A percentile compares a stretch with the other conserved stretches of the same genome.
Evolutionary conservation across 2,888 invertebrate genomes (phyloP).

Genomic region (Tanytarsus gracilentus): DNA sequence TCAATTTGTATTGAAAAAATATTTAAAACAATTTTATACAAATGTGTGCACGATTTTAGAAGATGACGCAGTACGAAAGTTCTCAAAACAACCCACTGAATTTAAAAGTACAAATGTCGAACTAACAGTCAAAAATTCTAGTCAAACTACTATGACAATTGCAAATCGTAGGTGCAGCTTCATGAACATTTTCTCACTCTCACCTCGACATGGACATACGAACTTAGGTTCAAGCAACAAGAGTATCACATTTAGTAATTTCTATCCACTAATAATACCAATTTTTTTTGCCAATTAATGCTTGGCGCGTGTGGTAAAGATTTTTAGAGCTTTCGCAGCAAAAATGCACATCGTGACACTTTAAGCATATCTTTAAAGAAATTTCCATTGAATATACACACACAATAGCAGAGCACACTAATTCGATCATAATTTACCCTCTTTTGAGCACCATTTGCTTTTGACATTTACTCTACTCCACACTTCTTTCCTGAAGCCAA

Average conservation of each 20-base stretch:
- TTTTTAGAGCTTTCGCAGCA: too few species aligned
- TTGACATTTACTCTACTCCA: background rate
- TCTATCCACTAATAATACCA: background rate
- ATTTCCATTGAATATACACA: too few species aligned
- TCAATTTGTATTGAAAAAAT: background rate
- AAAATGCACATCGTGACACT: too few species aligned
- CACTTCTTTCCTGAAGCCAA: too few species aligned
- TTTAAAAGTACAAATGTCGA: slow-evolving; percentile 25
- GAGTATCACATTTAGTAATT: slow-evolving; percentile 19
- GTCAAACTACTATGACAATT: slow-evolving; percentile 3
- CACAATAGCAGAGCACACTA: too few species aligned
- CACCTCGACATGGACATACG: slow-evolving; percentile 16
- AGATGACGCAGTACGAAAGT: background rate
- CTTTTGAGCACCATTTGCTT: background rate
- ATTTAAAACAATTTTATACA: too few species aligned
- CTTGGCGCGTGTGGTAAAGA: too few species aligned
- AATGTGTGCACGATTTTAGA: background rate
- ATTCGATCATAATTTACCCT: too few species aligned
- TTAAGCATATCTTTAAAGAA: too few species aligned
- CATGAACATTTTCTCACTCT: slow-evolving; percentile 17
- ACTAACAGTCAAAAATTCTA: slow-evolving; percentile 15
- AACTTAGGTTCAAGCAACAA: background rate
- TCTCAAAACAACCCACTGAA: background rate
- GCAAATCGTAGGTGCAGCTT: slow-evolving; percentile 14
- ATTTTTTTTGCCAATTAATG: background rate